Evolutionary conservation across 2,797 vertebrate genomes (phyloP).

Genomic region (Pseudochaenichthys georgianus): DNA sequence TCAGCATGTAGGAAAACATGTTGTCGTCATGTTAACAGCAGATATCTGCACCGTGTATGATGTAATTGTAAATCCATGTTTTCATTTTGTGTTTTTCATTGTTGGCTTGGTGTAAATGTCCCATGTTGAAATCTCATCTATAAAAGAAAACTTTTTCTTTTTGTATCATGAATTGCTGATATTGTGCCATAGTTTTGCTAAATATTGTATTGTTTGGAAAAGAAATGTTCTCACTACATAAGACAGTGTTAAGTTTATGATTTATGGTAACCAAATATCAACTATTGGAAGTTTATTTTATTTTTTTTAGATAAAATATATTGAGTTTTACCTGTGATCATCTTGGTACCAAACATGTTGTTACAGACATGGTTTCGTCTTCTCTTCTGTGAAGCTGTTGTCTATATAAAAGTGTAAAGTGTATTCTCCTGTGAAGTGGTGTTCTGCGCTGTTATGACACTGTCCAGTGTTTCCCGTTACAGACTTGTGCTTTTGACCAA

Average conservation of each 20-base stretch:
- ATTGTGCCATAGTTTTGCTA: conserved; percentile 65
- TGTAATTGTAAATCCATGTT: conserved; percentile 51
- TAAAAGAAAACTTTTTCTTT: conserved; percentile 12
- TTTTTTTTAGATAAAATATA: conserved; percentile 25
- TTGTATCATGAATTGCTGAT: conserved; percentile 38
- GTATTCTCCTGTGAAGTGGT: conserved; percentile 77
- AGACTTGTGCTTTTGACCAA: conserved; percentile 69
- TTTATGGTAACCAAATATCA: conserved; percentile 50
- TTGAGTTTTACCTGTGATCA: conserved; percentile 62
- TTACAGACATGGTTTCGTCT: conserved; percentile 84
- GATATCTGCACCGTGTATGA: conserved; percentile 26
- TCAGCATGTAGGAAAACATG: conserved; percentile 24
- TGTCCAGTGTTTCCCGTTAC: conserved; percentile 72
- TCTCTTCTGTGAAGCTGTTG: conserved; percentile 87
- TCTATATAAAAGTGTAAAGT: conserved; percentile 70
- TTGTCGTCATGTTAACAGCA: conserved; percentile 32
- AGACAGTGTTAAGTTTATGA: conserved; percentile 43
- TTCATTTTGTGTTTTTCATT: conserved; percentile 21
- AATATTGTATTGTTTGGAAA: conserved; percentile 44
- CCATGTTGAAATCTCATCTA: conserved; percentile 24
- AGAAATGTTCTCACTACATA: conserved; percentile 35
- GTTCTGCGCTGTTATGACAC: conserved; percentile 73
- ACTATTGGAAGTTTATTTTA: conserved; percentile 12
- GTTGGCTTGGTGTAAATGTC: conserved; percentile 27
- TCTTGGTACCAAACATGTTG: conserved; percentile 83